Base-by-base conservation (phyloP, 2,113 vertebrate genomes). In the Cheirogaleus medius region DNA sequence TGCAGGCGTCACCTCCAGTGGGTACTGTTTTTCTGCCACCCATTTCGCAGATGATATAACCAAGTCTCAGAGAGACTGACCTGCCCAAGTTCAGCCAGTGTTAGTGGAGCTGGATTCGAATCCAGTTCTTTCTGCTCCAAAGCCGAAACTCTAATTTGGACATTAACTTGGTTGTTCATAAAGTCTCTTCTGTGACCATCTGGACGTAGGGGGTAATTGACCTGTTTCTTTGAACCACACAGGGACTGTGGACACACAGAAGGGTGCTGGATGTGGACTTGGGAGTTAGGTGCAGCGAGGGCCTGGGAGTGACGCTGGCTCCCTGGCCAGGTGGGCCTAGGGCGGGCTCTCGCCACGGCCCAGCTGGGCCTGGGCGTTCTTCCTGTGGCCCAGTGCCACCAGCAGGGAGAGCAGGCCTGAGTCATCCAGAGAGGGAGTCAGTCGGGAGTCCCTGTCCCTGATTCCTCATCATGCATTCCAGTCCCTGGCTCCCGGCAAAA, bases 131-230 rank as follows among this genome's bases (percentile, higher is more conserved):
- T 25, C 39, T 47, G 54, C 42, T 37, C 82, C 0, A 7, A 49
- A 25, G 1, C 76, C n/a, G 9, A 11, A 39, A 25, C 74, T 27
- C 4, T 39, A 21, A 18, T n/a, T 34, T 0, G 1, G 64, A 42
- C 8, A 0, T 0, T 6, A 15, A 6, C 3, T 6, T 4, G 14
- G 32, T 1, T 21, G 14, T 37, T 13, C 39, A 7, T 8, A 8
- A 44, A 66, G 20, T 27, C 27, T 54, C 12, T 60, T 58, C 69
- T 81, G 17, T 12, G 37, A 12, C 23, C 15, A 5, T 2, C 39
- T 9, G 58, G 54, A 54, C 13, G 29, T 21, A 11, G 21, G 1
- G 11, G 1, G 11, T 34, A 12, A 8, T 0, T 2, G 49, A 63
- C 34, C 49, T 39, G 39, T 2, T 14, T 21, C 63, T 47, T 52